phyloP scores from a whole-genome alignment of 2,888 invertebrate genomes.

The Melieria crassipennis region DNA sequence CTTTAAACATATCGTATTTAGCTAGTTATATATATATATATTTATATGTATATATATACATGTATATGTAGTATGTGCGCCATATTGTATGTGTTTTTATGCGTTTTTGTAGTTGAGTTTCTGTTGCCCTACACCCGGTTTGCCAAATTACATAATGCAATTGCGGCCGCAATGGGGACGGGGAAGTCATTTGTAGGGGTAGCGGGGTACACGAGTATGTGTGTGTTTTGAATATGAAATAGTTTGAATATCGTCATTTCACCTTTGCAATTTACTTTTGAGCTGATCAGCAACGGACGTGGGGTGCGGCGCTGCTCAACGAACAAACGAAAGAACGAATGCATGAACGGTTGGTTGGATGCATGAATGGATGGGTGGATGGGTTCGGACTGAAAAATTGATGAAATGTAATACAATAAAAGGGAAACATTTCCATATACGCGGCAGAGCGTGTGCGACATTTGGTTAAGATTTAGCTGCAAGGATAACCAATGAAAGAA shows the following conservation, averaged over 20 bases:
- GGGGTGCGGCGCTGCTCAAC: too few relatives aligned
- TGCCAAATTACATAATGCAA: conserved; percentile 4
- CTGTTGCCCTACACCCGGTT: neutral
- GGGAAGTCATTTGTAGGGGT: conserved; percentile 4
- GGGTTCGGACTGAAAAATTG: too few relatives aligned
- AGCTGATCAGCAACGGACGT: neutral
- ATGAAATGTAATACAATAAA: too few relatives aligned
- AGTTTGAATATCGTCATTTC: conserved; percentile 25
- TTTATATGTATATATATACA: neutral
- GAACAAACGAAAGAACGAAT: too few relatives aligned
- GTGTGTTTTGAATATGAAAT: conserved; percentile 37
- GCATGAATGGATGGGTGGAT: too few relatives aligned
- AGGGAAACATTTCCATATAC: conserved; percentile 56
- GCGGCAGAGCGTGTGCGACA: too few relatives aligned
- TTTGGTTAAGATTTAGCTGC: too few relatives aligned
- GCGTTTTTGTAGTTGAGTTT: neutral
- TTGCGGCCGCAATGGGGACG: neutral
- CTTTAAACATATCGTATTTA: too few relatives aligned
- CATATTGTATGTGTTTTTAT: neutral
- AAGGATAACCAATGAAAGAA: too few relatives aligned
- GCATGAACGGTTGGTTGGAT: too few relatives aligned
- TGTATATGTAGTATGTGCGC: neutral
- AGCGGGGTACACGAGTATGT: neutral
- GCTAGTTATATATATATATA: neutral
- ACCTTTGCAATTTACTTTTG: conserved; percentile 30